These are phyloP conservation scores for Lerema accius DNA, from an alignment of 1,140 invertebrate species.

Conservation along the genomic window DNA sequence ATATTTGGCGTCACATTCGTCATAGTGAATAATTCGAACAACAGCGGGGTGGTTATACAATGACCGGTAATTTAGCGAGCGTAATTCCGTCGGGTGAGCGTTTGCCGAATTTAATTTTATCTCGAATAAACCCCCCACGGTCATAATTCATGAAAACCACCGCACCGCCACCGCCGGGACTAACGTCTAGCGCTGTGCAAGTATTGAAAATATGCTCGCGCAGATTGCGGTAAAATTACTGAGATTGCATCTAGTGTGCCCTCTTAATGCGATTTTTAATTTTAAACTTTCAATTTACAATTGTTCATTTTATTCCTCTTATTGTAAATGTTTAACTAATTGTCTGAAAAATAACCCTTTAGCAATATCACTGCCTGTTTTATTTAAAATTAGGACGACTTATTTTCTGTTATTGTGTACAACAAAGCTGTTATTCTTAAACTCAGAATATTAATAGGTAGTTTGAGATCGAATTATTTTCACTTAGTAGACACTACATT, in stretches of 20 bases:
- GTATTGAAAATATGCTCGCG: conserved; percentile 26
- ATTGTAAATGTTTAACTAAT: too few relatives aligned
- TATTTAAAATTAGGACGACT: too few relatives aligned
- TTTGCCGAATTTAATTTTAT: conserved; percentile 69
- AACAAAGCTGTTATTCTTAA: too few relatives aligned
- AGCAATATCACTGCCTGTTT: too few relatives aligned
- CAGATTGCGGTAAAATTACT: conserved; percentile 19
- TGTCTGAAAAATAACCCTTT: too few relatives aligned
- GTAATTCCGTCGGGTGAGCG: conserved; percentile 50
- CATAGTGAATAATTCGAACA: conserved; percentile 54
- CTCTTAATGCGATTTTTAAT: not conserved
- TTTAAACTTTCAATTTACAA: too few relatives aligned
- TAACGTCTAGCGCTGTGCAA: conserved; percentile 14
- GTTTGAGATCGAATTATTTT: too few relatives aligned
- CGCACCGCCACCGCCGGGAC: conserved; percentile 35
- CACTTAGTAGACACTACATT: too few relatives aligned
- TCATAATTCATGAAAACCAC: conserved; percentile 57
- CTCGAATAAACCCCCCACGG: conserved; percentile 52
- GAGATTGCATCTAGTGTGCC: conserved; percentile 6
- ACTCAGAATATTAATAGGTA: too few relatives aligned
- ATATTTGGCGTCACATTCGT: conserved; percentile 52
- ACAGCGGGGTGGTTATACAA: conserved; percentile 52
- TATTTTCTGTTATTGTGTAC: too few relatives aligned
- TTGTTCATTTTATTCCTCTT: too few relatives aligned
- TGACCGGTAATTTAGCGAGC: conserved; percentile 65